Percentiles rank a stretch among this genome's conserved stretches.
Evolutionary conservation across 2,797 vertebrate genomes (phyloP).

Genomic region (Emydoidea blandingii): DNA sequence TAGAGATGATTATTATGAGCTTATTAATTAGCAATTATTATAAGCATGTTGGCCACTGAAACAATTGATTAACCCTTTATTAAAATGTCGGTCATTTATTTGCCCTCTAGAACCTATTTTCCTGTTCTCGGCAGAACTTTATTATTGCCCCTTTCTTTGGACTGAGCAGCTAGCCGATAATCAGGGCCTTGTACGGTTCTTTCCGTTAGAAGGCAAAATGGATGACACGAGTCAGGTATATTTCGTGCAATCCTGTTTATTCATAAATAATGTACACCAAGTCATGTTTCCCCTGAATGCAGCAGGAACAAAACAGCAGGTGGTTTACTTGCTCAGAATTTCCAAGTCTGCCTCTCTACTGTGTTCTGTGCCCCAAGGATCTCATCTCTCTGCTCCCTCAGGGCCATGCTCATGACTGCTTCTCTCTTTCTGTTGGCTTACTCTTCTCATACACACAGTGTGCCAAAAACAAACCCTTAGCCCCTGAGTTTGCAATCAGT

Average conservation of each 20-base stretch:
- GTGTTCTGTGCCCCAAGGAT: not conserved
- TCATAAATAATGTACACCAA: no score
- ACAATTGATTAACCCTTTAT: not conserved
- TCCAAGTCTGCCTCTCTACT: not conserved
- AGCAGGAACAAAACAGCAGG: not conserved
- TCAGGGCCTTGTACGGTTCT: not conserved
- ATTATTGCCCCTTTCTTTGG: not conserved
- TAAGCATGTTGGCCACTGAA: accelerated
- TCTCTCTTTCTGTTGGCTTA: not conserved
- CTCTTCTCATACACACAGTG: not conserved
- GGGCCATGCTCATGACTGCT: not conserved
- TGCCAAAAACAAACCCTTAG: no score
- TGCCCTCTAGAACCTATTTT: not conserved
- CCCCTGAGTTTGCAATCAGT: no score
- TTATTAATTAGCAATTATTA: not conserved
- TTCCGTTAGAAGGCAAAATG: not conserved
- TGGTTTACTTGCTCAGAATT: not conserved
- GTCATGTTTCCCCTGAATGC: no score
- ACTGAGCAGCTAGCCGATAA: not conserved
- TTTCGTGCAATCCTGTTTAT: no score
- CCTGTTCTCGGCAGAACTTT: not conserved
- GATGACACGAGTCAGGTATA: not conserved
- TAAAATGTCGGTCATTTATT: not conserved
- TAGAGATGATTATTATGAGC: no score
- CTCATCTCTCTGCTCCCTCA: not conserved